These are phyloP conservation scores for Genyomyrus donnyi DNA, from an alignment of 2,113 vertebrate species.

Conservation along the genomic window DNA sequence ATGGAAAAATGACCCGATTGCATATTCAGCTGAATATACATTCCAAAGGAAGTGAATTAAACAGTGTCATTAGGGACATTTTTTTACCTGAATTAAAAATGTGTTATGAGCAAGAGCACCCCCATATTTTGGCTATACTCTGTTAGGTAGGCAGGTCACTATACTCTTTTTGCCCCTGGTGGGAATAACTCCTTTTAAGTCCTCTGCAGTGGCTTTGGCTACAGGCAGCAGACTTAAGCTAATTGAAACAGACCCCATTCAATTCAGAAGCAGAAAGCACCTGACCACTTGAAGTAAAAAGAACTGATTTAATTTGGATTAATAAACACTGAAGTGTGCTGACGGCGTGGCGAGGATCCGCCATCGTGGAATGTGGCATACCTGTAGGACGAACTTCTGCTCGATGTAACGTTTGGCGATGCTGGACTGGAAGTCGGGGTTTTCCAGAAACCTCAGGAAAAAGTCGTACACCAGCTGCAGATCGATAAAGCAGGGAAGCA, in stretches of 20 bases:
- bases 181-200: neutral
- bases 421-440: slow-evolving; percentile 92
- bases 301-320: neutral
- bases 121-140: neutral
- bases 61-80: neutral
- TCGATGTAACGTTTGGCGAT: slow-evolving; percentile 91
- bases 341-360: neutral
- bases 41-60: neutral
- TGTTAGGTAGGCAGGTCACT: neutral
- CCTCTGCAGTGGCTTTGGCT: neutral
- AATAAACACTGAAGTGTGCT: neutral
- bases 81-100: neutral
- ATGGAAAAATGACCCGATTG: neutral
- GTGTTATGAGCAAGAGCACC: neutral
- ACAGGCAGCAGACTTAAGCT: neutral
- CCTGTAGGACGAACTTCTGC: slow-evolving; percentile 98
- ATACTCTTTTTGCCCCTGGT: neutral
- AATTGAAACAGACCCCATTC: neutral
- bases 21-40: neutral
- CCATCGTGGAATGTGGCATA: slow-evolving; percentile 28
- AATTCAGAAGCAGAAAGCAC: neutral
- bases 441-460: slow-evolving; percentile 93
- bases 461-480: slow-evolving; percentile 94
- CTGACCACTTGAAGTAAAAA: neutral
- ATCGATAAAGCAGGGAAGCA: slow-evolving; percentile 31